Evolutionary conservation across 2,113 vertebrate genomes (phyloP).

Genomic region (Corvus cornix): DNA sequence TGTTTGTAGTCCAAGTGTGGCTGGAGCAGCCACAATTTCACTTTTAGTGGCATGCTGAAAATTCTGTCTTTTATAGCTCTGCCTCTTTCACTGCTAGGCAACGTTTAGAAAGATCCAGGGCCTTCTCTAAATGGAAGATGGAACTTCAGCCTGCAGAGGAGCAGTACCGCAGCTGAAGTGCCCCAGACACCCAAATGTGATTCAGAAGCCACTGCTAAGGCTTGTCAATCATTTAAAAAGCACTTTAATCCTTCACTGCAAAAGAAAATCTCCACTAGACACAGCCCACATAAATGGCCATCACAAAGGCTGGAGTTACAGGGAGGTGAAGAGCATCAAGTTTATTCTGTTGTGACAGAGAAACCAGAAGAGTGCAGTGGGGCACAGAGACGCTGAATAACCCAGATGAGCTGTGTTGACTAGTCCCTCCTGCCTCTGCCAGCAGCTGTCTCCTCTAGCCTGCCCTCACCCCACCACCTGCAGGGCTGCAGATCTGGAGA

Average conservation of each 20-base stretch:
- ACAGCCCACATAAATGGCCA: background rate
- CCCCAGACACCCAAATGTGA: slow-evolving; percentile 16
- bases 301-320: background rate
- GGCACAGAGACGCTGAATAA: slow-evolving; percentile 2
- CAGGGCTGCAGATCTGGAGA: background rate
- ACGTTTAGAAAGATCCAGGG: slow-evolving; percentile 50
- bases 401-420: background rate
- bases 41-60: background rate
- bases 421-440: background rate
- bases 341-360: slow-evolving; percentile 29
- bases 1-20: background rate
- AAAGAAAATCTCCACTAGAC: background rate
- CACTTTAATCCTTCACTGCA: background rate
- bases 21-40: background rate
- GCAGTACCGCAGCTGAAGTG: background rate
- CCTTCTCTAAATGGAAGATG: slow-evolving; percentile 29
- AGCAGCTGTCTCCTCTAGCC: background rate
- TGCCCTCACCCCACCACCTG: background rate
- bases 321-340: slow-evolving; percentile 10
- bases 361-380: slow-evolving; percentile 26
- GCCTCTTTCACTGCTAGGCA: slow-evolving; percentile 43
- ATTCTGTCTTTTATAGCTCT: background rate
- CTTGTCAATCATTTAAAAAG: slow-evolving; percentile 1
- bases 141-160: slow-evolving; percentile 33
- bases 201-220: slow-evolving; percentile 1